These are phyloP conservation scores for Leuctra nigra DNA, from an alignment of 2,888 invertebrate genomes.

Conservation along the genomic window DNA sequence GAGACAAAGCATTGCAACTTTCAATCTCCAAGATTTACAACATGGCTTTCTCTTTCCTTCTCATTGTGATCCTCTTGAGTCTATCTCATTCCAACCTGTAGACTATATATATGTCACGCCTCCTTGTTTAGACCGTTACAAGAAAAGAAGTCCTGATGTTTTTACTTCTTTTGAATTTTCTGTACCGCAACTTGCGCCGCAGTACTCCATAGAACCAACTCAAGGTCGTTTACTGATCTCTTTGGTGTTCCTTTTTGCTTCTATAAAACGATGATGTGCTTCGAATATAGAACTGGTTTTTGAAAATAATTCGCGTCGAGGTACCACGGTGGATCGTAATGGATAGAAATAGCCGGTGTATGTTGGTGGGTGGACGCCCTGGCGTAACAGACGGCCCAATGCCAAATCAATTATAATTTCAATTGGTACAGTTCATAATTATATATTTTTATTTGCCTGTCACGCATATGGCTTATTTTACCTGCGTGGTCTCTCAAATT, in stretches of 20 bases:
- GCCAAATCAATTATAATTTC: no score
- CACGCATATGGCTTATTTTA: no score
- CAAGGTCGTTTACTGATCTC: not conserved
- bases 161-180: not conserved
- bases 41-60: not conserved
- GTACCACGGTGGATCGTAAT: no score
- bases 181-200: not conserved
- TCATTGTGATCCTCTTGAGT: not conserved
- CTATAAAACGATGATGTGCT: not conserved
- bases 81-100: not conserved
- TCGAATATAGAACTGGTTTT: not conserved
- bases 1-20: not conserved
- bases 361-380: no score
- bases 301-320: not conserved
- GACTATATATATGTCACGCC: not conserved
- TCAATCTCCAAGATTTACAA: not conserved
- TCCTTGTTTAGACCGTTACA: constrained; percentile 1
- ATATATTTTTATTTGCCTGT: no score
- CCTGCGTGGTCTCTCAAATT: no score
- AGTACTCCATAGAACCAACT: no score
- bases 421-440: no score
- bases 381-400: no score
- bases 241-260: not conserved
- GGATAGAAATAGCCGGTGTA: no score
- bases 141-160: not conserved